phyloP scores from a whole-genome alignment of 2,797 vertebrate genomes.

The Xiphorhynchus erythropygius region DNA sequence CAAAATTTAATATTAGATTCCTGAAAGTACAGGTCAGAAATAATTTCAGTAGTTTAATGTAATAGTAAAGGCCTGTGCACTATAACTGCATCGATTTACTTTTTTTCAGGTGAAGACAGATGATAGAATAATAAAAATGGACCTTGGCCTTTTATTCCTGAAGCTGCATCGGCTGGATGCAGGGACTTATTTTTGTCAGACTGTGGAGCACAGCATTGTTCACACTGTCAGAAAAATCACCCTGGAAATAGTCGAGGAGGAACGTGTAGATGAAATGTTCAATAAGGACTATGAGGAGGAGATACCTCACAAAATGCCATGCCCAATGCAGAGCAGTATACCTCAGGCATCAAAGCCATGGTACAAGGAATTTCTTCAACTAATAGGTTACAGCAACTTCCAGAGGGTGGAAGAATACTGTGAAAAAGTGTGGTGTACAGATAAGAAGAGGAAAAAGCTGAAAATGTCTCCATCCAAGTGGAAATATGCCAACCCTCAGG shows the following conservation, averaged over 20 bases:
- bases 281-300: slow-evolving; percentile 77
- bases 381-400: slow-evolving; percentile 94
- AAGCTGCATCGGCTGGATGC: slow-evolving; percentile 83
- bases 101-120: slow-evolving; percentile 84
- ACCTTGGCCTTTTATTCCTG: slow-evolving; percentile 91
- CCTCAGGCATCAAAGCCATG: slow-evolving; percentile 81
- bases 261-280: slow-evolving; percentile 83
- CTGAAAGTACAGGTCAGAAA: not conserved
- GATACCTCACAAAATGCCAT: slow-evolving; percentile 68
- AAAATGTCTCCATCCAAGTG: slow-evolving; percentile 85
- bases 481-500: slow-evolving; percentile 82
- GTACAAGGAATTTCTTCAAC: slow-evolving; percentile 97
- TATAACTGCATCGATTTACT: not conserved
- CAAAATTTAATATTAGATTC: not conserved
- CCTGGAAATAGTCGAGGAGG: slow-evolving; percentile 87
- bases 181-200: slow-evolving; percentile 92
- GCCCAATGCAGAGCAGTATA: slow-evolving; percentile 76
- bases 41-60: not conserved
- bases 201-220: slow-evolving; percentile 91
- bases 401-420: slow-evolving; percentile 95
- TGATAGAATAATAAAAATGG: slow-evolving; percentile 87
- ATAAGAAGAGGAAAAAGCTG: slow-evolving; percentile 90
- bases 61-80: not conserved
- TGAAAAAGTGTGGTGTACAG: slow-evolving; percentile 95
- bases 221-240: slow-evolving; percentile 87